Conservation (phyloP, 2,113 vertebrate species). For the Antigone vipio region DNA sequence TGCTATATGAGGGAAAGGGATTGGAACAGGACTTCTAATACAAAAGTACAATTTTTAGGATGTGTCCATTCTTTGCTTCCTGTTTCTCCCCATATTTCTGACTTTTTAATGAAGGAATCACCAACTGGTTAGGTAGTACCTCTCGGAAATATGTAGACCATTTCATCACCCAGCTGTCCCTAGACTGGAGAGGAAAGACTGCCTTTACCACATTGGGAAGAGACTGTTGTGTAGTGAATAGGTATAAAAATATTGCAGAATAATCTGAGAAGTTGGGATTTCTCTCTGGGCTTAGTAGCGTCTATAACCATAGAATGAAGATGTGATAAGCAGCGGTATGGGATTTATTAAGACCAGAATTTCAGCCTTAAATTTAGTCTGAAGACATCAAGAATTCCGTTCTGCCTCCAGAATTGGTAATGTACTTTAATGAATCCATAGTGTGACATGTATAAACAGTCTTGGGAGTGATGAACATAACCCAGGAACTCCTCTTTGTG, state of each 20-base stretch:
- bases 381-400: background rate
- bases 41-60: background rate
- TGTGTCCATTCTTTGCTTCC: background rate
- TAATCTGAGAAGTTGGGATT: background rate
- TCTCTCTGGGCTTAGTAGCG: background rate
- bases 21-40: background rate
- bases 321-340: background rate
- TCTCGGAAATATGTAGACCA: background rate
- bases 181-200: background rate
- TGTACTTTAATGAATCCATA: background rate
- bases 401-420: background rate
- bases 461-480: background rate
- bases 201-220: background rate
- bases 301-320: background rate
- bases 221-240: background rate
- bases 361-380: background rate
- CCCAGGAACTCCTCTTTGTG: background rate
- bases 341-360: background rate
- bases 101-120: background rate
- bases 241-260: background rate
- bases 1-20: background rate
- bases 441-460: background rate
- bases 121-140: background rate
- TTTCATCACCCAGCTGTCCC: background rate
- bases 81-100: background rate